Base-by-base conservation (phyloP, 2,888 invertebrate genomes). In the Rotaria sp. region DNA sequence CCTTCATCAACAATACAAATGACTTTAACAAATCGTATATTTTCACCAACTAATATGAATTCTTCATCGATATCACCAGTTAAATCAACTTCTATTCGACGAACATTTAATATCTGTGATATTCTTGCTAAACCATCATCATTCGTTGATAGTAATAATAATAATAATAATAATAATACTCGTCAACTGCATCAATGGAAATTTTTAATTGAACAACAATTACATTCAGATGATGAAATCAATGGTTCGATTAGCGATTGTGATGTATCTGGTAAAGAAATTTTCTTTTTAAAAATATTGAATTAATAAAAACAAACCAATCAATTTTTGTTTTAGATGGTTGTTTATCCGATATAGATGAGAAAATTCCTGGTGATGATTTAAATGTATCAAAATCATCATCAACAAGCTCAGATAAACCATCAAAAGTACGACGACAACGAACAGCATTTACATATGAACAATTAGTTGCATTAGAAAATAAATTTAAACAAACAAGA, bases 401-500 rank as follows among this genome's bases (percentile, higher is more conserved):
- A 45, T 80, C 80, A n/a, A 45, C 45, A 8, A 26, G 4, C n/a
- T 80, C 80, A 26, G 80, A 80, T 80, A 80, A 80, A 45, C 45
- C 30, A 38, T 84, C 86, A 0, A 96, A 96, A 91, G 95, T 95
- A 0, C 92, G 96, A 85, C 92, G 96, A 86, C 97, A 97, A 0
- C 93, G 98, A 87, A 99, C 99, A 0, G 98, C 99, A 1, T 99
- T 99, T 92, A 98, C 98, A 0, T 99, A 98, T 92, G 98, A 99
- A 90, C 98, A 93, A 89, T 92, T 99, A 88, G 97, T 97, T 15
- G 96, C 98, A 0, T 92, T 99, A 90, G 99, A 99, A 92, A 98
- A 97, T 92, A 99, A 99, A 92, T 99, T 99, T 93, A 97, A 97
- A 92, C 96, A 96, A 2, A 92, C 92, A 8, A 93, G 98, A 88